phyloP scores from a whole-genome alignment of 2,888 invertebrate genomes.

The Leucophenga montana region DNA sequence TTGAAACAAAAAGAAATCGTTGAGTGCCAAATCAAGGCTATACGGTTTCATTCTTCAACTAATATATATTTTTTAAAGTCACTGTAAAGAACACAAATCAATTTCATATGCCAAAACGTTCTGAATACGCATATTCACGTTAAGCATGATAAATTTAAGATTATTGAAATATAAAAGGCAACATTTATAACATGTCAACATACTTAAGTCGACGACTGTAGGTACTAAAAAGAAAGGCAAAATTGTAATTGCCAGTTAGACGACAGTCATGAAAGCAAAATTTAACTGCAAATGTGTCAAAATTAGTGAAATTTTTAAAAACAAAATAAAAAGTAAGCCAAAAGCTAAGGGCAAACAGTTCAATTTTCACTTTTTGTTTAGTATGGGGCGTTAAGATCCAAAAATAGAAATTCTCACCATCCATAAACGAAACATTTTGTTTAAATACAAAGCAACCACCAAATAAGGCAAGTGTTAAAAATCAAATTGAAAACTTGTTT shows the following conservation, averaged over 20 bases:
- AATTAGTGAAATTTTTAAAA: conserved; percentile 46
- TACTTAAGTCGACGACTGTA: too few species aligned
- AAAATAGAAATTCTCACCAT: not conserved
- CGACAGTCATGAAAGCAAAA: not conserved
- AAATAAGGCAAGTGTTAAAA: conserved; percentile 11
- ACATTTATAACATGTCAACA: too few species aligned
- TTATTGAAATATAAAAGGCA: too few species aligned
- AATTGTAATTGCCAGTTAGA: conserved; percentile 6
- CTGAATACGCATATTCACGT: too few species aligned
- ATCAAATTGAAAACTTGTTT: not conserved
- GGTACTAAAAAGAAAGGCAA: not conserved
- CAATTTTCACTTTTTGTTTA: not conserved
- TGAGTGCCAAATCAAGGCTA: too few species aligned
- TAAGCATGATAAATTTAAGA: too few species aligned
- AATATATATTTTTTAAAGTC: too few species aligned
- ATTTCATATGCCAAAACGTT: too few species aligned
- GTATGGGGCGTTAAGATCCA: not conserved
- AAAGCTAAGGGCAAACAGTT: not conserved
- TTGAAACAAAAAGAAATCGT: too few species aligned
- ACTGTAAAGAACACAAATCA: too few species aligned
- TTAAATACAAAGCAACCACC: not conserved
- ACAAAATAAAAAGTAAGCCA: not conserved
- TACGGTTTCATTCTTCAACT: too few species aligned
- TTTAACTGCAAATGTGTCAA: conserved; percentile 59
- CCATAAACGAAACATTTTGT: not conserved